A percentile compares a stretch with the other conserved stretches of the same genome.
Evolutionary conservation across 2,888 invertebrate genomes (phyloP).

Genomic region (Tridacna gigas): DNA sequence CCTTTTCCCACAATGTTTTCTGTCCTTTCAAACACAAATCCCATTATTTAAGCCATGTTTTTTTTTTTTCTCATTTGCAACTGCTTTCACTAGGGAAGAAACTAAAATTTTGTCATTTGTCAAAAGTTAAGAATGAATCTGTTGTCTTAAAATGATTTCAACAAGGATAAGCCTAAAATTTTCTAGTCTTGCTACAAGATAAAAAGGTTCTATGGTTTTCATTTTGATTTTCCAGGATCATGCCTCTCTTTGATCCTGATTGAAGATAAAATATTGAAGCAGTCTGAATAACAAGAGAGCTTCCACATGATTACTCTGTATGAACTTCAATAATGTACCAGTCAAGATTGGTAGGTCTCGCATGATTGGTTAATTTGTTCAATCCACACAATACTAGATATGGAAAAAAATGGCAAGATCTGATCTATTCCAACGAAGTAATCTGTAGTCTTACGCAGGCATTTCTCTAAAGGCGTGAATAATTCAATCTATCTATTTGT

Average conservation of each 20-base stretch:
- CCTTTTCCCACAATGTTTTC: too few relatives aligned
- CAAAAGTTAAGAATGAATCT: too few relatives aligned
- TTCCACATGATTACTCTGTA: conserved; percentile 7
- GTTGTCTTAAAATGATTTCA: too few relatives aligned
- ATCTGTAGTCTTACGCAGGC: conserved; percentile 1
- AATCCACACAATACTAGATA: conserved; percentile 1
- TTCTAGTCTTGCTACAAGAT: not conserved
- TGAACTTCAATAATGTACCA: conserved; percentile 17
- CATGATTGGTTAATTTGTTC: conserved; percentile 27
- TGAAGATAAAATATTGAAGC: not conserved
- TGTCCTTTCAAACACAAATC: too few relatives aligned
- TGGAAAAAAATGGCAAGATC: not conserved
- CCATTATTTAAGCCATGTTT: too few relatives aligned
- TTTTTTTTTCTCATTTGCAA: too few relatives aligned
- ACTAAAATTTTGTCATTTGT: too few relatives aligned
- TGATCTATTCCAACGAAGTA: conserved; percentile 5
- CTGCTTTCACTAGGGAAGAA: too few relatives aligned
- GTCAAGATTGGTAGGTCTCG: conserved; percentile 4
- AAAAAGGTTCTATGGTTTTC: not conserved
- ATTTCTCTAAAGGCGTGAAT: conserved; percentile 25
- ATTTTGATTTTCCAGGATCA: not conserved
- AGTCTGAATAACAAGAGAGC: not conserved
- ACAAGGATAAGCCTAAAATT: too few relatives aligned
- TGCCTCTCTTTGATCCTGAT: conserved; percentile 11
- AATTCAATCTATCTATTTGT: conserved; percentile 27